phyloP scores from a whole-genome alignment of 1,140 invertebrate species.

The Cryptotermes secundus region DNA sequence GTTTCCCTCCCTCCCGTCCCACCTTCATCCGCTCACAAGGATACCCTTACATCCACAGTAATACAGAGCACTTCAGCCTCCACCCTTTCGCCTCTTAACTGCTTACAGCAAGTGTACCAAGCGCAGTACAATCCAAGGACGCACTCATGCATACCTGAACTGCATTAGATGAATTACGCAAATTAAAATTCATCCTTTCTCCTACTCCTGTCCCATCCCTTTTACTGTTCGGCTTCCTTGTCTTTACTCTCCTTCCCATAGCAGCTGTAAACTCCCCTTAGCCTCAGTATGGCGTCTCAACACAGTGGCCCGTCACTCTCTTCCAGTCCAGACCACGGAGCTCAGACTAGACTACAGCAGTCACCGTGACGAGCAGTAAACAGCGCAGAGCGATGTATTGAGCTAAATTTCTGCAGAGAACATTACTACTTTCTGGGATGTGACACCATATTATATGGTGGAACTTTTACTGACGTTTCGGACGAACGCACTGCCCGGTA shows the following conservation, averaged over 20 bases:
- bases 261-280: background rate
- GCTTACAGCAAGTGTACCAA: background rate
- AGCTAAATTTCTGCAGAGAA: background rate
- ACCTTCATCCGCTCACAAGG: background rate
- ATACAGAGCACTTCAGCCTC: background rate
- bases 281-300: background rate
- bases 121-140: background rate
- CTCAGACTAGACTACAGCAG: background rate
- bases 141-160: constrained; percentile 14
- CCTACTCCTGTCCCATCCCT: background rate
- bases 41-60: background rate
- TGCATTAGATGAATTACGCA: constrained; percentile 19
- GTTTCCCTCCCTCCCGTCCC: background rate
- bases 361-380: background rate
- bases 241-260: background rate
- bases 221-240: background rate
- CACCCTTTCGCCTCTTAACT: constrained; percentile 11
- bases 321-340: background rate
- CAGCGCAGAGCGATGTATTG: background rate
- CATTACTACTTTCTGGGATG: too few relatives aligned
- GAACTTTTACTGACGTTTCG: too few relatives aligned
- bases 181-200: constrained; percentile 20
- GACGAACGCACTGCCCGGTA: too few relatives aligned
- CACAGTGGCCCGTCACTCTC: background rate
- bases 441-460: too few relatives aligned